Base-by-base conservation (phyloP, 1,140 invertebrate genomes). In the Atopsyche davidsoni region DNA sequence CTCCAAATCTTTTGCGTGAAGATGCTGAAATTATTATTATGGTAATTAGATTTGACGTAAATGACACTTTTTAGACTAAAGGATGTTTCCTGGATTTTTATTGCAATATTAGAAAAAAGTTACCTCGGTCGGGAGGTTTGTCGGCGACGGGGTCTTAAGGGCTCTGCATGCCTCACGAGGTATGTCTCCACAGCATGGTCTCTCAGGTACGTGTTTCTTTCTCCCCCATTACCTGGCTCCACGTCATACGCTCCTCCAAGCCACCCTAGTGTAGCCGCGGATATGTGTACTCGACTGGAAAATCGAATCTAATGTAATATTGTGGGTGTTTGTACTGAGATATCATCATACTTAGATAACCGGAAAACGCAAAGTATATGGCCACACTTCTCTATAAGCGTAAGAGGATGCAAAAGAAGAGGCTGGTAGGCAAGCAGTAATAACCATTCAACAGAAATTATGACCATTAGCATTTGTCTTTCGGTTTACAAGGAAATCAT, bases 281-380 rank as follows among this genome's bases (percentile, higher is more conserved):
- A 95, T 62, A 96, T 94, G 63, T 96, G 92, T 23, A 96, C 91
- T 35, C 91, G 80, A 9, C 92, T 95, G 62, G n/a, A n/a, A n/a
- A n/a, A n/a, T n/a, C n/a, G n/a, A n/a, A n/a, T n/a, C n/a, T n/a
- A n/a, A n/a, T 42, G 21, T 36, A 18, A 44, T 7, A 48, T 4
- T 44, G 17, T 48, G 28, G 9, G 25, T 22, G 16, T 13, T 21
- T 32, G 9, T 10, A 43, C 4, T 24, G 38, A 18, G 9, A n/a
- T n/a, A n/a, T n/a, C n/a, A n/a, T n/a, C n/a, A n/a, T n/a, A n/a
- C n/a, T n/a, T n/a, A n/a, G n/a, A n/a, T n/a, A n/a, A n/a, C n/a
- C n/a, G n/a, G n/a, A n/a, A n/a, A n/a, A n/a, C n/a, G n/a, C n/a
- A n/a, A n/a, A n/a, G n/a, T n/a, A n/a, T n/a, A n/a, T n/a, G n/a